Evolutionary conservation across 2,888 invertebrate species (phyloP), one percentile per base, ranked within the genome.

Genomic region (Allygus modestus): DNA sequence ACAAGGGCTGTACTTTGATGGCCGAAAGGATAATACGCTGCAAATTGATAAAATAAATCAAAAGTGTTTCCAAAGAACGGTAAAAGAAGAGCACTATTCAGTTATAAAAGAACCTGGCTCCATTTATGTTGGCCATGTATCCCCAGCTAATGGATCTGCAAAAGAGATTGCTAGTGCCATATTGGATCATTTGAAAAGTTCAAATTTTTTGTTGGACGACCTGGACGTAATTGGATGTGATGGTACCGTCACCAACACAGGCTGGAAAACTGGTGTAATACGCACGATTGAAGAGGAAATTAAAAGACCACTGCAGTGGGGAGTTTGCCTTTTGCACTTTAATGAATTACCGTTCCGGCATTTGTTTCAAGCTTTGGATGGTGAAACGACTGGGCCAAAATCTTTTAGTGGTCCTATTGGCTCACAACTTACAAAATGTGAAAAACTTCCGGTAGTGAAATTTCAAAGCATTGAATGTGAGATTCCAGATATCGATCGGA

Each of bases 271-370:
- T 41, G 84, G 82, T 77, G 81, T 86, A 9, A 84, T 85, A 73
- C 61, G 84, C 61, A 17, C 28, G 61, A 54, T 86, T 28, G 86
- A 86, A 84, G 81, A 69, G 71, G 37, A 84, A 17, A 33, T 86
- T 31, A 65, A 83, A 37, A 82, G 77, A 83, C 84, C 84, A 33
- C 46, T 86, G 41, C 85, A 85, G 58, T 86, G 85, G 83, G 58
- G 23, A 31, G 61, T 37, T 71, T 71, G 73, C 75, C 86, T 84
- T 41, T 58, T 83, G 41, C 85, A 86, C 28, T 84, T 83, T 2
- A 86, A 86, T 77, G 84, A 86, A 79, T 37, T 84, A n/a, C 82
- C 84, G 12, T 86, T 86, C 73, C 5, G 54, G 20, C 54, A 54
- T 15, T 54, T 54, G 23, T 54, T 54, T 54, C 54, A 54, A 54